A percentile compares a stretch with the other conserved stretches of the same genome.
These are phyloP conservation scores for Graphium colonna DNA, from an alignment of 2,888 invertebrate genomes.

Conservation along the genomic window DNA sequence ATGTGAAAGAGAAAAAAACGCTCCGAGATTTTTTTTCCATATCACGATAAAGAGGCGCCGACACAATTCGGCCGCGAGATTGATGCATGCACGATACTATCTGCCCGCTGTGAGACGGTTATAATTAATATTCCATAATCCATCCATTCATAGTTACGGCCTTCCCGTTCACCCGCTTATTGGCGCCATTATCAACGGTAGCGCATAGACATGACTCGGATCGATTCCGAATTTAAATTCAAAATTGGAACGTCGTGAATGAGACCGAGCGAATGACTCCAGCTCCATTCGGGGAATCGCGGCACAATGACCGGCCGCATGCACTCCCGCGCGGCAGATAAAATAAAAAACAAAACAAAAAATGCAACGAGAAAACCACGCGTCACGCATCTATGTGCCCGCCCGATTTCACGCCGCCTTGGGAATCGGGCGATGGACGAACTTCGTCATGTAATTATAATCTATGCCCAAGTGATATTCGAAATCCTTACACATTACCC, in stretches of 20 bases:
- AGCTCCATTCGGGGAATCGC: constrained; percentile 25
- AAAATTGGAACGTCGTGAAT: constrained; percentile 73
- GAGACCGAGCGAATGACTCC: constrained; percentile 41
- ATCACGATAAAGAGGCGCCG: constrained; percentile 75
- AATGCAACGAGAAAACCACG: constrained; percentile 73
- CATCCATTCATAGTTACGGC: constrained; percentile 52
- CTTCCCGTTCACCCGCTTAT: constrained; percentile 47
- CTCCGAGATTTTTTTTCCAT: constrained; percentile 62
- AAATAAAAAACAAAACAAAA: constrained; percentile 48
- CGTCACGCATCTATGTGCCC: constrained; percentile 79
- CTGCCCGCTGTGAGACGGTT: constrained; percentile 62
- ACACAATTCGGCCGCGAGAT: constrained; percentile 68
- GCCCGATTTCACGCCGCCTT: constrained; percentile 77
- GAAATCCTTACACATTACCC: not conserved
- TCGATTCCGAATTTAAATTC: constrained; percentile 73
- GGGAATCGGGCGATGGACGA: constrained; percentile 75
- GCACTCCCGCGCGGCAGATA: constrained; percentile 68
- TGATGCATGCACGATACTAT: constrained; percentile 66
- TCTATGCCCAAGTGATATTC: constrained; percentile 44
- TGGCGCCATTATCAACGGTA: constrained; percentile 48
- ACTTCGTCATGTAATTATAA: constrained; percentile 78
- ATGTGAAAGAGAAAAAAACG: constrained; percentile 77
- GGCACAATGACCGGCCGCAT: constrained; percentile 70
- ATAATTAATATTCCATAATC: constrained; percentile 75
- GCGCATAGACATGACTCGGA: constrained; percentile 63